These are phyloP conservation scores for Eupithecia vulgata DNA, from an alignment of 2,888 invertebrate species.

Conservation along the genomic window DNA sequence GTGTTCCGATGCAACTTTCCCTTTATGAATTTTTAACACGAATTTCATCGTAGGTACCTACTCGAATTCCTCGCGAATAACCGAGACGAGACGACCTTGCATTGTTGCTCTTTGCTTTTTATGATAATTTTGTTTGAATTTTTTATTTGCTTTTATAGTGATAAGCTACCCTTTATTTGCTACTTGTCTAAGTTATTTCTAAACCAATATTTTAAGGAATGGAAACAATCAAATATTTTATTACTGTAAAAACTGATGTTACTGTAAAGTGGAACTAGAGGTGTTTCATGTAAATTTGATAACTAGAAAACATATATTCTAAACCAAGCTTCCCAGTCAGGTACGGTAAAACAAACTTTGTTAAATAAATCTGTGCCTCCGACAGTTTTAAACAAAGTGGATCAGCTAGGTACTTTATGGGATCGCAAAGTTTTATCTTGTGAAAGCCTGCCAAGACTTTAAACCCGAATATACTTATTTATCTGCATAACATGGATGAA, in stretches of 20 bases:
- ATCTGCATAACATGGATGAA: not conserved
- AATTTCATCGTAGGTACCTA: constrained; percentile 38
- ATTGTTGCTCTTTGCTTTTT: constrained; percentile 56
- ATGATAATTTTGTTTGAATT: constrained; percentile 41
- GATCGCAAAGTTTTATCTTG: constrained; percentile 6
- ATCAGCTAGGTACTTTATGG: constrained; percentile 37
- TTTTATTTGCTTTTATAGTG: not conserved
- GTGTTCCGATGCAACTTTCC: constrained; percentile 51
- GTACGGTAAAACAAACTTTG: constrained; percentile 25
- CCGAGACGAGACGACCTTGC: constrained; percentile 68
- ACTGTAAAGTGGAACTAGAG: not conserved
- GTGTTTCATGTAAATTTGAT: not conserved
- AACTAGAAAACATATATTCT: not conserved
- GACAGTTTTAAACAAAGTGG: constrained; percentile 49
- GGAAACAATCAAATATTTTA: not conserved
- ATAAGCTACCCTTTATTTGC: not conserved
- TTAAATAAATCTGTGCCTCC: constrained; percentile 35
- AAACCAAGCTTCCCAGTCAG: not conserved
- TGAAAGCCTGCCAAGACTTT: not conserved
- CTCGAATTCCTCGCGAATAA: constrained; percentile 54
- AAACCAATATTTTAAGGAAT: not conserved
- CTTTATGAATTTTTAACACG: constrained; percentile 42
- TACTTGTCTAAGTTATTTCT: not conserved
- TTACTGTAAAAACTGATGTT: too few species aligned
- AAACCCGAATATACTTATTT: not conserved